Base-by-base conservation (phyloP, 2,797 vertebrate species). In the Lutjanus campechanus region DNA sequence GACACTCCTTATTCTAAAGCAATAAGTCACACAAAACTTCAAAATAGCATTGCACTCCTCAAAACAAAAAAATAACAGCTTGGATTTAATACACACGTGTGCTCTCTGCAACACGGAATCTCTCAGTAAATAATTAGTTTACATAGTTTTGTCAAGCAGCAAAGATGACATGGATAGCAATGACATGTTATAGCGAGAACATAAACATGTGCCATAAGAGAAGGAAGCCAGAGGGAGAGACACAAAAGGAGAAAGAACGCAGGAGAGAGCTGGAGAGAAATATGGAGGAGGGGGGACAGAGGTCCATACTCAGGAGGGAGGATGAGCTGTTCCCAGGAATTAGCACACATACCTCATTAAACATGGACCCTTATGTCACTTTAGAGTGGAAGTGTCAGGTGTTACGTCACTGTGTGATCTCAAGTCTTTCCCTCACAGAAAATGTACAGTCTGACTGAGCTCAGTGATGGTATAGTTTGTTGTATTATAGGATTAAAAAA, bases 361-460 rank as follows among this genome's bases (percentile, higher is more conserved):
- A 82, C 3, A 0, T 47, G 64, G 53, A 20, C 29, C 67, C n/a
- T 41, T 17, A 0, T 15, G 50, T 70, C 64, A 84, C 61, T 81
- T 89, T 90, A 66, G 87, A 81, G 76, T 29, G 40, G 47, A 65
- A 1, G 53, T 91, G 91, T 70, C 80, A 88, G 50, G 72, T 59
- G 43, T 62, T 47, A 51, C 12, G 12, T 73, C 59, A 58, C 2
- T 0, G 36, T 63, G 72, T 50, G 56, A 50, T 67, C n/a, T 46
- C 63, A 49, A 40, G 41, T 10, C 12, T 5, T 20, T 62, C 17
- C 47, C 11, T 2, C 56, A 50, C 44, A 46, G 44, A 13, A 46
- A 46, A 36, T 62, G 22, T 25, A 61, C 43, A 11, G 11, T 19
- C 46, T 47, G 49, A n/a, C 25, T 49, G 22, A 78, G 61, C 22